These are phyloP conservation scores for Chloropsis hardwickii DNA, from an alignment of 2,113 vertebrate genomes.

Conservation along the genomic window DNA sequence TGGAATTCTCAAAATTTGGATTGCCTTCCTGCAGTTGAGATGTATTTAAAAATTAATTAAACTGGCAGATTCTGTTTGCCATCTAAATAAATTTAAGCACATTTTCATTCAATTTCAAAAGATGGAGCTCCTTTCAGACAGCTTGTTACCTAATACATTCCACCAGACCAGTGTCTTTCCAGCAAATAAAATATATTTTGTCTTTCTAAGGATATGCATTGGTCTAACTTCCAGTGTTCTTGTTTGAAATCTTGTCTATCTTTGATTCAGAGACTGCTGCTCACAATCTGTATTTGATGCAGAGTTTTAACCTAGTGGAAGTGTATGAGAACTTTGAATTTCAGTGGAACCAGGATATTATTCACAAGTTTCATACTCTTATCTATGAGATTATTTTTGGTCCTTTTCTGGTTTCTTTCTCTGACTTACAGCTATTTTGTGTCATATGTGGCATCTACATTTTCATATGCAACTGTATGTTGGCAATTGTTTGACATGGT, in stretches of 20 bases:
- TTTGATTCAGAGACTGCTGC: neutral
- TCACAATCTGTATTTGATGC: neutral
- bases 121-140: neutral
- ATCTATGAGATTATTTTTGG: neutral
- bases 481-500: neutral
- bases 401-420: neutral
- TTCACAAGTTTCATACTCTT: neutral
- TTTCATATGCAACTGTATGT: neutral
- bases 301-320: neutral
- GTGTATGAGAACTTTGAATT: neutral
- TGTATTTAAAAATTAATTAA: neutral
- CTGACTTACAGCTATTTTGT: neutral
- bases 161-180: neutral
- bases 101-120: constrained; percentile 9
- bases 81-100: neutral
- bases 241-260: neutral
- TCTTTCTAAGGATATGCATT: neutral
- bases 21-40: neutral
- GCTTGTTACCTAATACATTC: neutral
- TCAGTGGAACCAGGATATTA: neutral
- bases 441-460: neutral
- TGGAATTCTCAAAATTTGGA: neutral
- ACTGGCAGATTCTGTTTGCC: neutral
- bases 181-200: neutral
- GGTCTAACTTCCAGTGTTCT: neutral